Evolutionary conservation across 1,140 invertebrate species (phyloP), one percentile per base, ranked within the genome.

Genomic region (Gryon sp.): DNA sequence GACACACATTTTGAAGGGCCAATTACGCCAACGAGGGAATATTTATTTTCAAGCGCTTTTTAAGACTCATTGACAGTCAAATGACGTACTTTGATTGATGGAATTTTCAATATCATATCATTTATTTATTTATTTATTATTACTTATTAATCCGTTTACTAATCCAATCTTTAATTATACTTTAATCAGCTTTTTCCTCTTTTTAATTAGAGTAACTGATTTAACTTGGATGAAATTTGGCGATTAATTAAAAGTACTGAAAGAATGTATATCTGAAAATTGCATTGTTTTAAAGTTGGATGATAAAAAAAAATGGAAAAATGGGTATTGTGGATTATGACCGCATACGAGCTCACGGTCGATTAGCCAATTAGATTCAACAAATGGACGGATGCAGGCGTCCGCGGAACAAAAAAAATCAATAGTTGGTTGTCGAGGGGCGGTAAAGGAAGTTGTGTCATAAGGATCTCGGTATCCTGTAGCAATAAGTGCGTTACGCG

Each of bases 1-100:
- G 55, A 62, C 68, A 72, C 68, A 72, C 38, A 72, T 72, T 72
- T 45, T 20, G 28, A 53, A 38, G 40, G 63, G 50, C 63, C 34
- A 40, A 53, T 53, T 53, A 53, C 32, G 19, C 12, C 36, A 12
- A 48, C 12, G 32, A 20, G 48, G 34, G 30, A 38, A 26, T 62
- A 62, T 63, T 63, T 41, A 34, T 63, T 50, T 63, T 38, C 1
- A 63, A 50, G 22, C 32, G 22, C 24, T 32, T 43, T 40, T 50
- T 24, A 46, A 57, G 34, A 7, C 38, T 19, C 26, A 19, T 6
- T 28, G 18, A 4, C 30, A 16, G 12, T 59, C 36, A 59, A 9
- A 40, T 19, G 40, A 45, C 20, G n/a, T n/a, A n/a, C n/a, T n/a
- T n/a, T n/a, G n/a, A n/a, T n/a, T n/a, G n/a, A n/a, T n/a, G n/a